Conservation (phyloP, 1,140 invertebrate genomes). For the Drosophila auraria region DNA sequence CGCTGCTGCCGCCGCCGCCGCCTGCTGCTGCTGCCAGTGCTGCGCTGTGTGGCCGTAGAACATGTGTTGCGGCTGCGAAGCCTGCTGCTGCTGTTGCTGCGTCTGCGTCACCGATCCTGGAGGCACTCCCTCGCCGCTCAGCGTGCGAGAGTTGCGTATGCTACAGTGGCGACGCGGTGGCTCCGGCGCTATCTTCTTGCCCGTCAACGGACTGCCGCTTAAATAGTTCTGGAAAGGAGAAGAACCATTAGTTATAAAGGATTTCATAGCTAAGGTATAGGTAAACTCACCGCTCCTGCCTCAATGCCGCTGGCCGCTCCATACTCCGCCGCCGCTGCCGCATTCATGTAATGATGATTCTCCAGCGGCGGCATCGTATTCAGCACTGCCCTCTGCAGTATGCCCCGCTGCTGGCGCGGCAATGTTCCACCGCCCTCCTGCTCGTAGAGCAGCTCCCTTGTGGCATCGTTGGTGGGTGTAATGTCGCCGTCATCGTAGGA, state of each 20-base stretch:
- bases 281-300: constrained; percentile 51
- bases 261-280: neutral
- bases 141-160: constrained; percentile 80
- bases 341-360: constrained; percentile 82
- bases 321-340: constrained; percentile 79
- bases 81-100: constrained; percentile 44
- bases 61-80: constrained; percentile 48
- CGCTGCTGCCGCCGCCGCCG: constrained; percentile 31
- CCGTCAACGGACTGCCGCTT: constrained; percentile 87
- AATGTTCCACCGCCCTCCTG: constrained; percentile 91
- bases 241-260: neutral
- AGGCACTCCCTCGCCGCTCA: constrained; percentile 60
- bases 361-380: constrained; percentile 82
- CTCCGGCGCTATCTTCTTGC: constrained; percentile 92
- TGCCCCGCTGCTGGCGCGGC: constrained; percentile 90
- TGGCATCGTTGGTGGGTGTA: constrained; percentile 92
- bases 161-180: constrained; percentile 92
- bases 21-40: constrained; percentile 68
- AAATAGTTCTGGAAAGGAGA: constrained; percentile 61
- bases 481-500: constrained; percentile 96
- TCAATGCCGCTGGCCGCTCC: constrained; percentile 68
- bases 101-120: constrained; percentile 17
- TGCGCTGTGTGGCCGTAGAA: constrained; percentile 68
- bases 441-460: constrained; percentile 86
- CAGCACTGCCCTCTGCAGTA: constrained; percentile 77